Conservation (phyloP, 2,797 vertebrate genomes). For the Pterois miles region DNA sequence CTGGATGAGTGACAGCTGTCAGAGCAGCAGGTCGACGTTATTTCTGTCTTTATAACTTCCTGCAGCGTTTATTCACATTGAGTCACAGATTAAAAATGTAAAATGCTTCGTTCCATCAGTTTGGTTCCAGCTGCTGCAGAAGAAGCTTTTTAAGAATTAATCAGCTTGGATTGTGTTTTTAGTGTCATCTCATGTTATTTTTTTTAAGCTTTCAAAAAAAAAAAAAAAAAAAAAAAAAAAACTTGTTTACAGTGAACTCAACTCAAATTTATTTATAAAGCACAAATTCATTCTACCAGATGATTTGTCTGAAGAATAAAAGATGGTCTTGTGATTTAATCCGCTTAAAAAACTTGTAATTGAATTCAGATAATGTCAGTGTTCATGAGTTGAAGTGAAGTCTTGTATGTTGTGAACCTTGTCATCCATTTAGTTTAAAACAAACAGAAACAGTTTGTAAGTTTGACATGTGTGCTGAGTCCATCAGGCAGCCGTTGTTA, state of each 20-base stretch:
- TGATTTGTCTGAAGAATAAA: neutral
- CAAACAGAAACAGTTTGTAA: no score
- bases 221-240: neutral
- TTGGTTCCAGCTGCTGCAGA: neutral
- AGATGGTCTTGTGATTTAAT: neutral
- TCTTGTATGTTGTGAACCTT: no score
- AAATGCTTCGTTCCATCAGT: neutral
- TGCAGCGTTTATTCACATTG: neutral
- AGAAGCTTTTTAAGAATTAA: neutral
- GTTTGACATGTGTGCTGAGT: no score
- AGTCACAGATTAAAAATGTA: neutral
- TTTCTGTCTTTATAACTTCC: neutral
- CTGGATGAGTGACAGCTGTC: slow-evolving; percentile 43
- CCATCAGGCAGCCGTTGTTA: no score
- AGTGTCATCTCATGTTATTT: neutral
- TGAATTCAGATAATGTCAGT: neutral
- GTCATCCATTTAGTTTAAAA: no score
- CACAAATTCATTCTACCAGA: neutral
- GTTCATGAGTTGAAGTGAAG: no score
- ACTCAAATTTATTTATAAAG: neutral
- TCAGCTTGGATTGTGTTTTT: neutral
- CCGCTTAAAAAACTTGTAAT: neutral
- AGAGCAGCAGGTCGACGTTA: neutral
- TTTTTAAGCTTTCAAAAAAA: neutral
- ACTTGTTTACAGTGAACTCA: neutral